Percentiles rank a stretch among this genome's conserved stretches.
These are phyloP conservation scores for Bubalus kerabau DNA, from an alignment of 2,113 vertebrate genomes.

Conservation along the genomic window DNA sequence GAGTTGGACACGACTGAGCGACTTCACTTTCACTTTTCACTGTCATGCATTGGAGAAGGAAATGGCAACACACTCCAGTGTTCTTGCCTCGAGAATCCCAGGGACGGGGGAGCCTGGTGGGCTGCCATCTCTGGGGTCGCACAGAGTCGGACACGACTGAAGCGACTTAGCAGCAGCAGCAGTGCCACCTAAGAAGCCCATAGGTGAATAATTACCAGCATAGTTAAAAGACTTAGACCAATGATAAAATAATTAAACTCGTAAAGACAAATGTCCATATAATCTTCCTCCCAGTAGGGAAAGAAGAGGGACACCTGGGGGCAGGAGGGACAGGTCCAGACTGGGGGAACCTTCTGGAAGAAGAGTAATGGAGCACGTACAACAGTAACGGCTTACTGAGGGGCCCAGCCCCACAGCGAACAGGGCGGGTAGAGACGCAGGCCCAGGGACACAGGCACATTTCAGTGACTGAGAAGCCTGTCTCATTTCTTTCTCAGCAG, in stretches of 20 bases:
- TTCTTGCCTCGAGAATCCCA: too few species aligned
- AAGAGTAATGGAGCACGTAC: background rate
- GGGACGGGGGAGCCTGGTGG: too few species aligned
- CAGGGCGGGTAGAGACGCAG: background rate
- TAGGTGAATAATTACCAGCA: background rate
- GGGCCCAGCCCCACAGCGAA: background rate
- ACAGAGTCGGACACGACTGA: too few species aligned
- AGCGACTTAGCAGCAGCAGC: too few species aligned
- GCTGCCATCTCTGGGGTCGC: too few species aligned
- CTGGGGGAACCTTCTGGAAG: background rate
- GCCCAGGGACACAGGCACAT: background rate
- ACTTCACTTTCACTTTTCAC: too few species aligned
- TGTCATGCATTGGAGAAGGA: too few species aligned
- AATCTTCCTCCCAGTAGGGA: background rate
- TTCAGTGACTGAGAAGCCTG: background rate
- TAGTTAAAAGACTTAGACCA: background rate
- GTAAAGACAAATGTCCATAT: background rate
- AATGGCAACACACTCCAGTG: too few species aligned
- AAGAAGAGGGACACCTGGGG: background rate
- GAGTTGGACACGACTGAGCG: too few species aligned
- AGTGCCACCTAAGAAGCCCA: background rate
- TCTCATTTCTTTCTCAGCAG: background rate
- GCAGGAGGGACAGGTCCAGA: background rate
- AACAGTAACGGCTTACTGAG: background rate
- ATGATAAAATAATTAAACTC: background rate